phyloP scores from a whole-genome alignment of 2,113 vertebrate genomes.

The Polyodon spathula region DNA sequence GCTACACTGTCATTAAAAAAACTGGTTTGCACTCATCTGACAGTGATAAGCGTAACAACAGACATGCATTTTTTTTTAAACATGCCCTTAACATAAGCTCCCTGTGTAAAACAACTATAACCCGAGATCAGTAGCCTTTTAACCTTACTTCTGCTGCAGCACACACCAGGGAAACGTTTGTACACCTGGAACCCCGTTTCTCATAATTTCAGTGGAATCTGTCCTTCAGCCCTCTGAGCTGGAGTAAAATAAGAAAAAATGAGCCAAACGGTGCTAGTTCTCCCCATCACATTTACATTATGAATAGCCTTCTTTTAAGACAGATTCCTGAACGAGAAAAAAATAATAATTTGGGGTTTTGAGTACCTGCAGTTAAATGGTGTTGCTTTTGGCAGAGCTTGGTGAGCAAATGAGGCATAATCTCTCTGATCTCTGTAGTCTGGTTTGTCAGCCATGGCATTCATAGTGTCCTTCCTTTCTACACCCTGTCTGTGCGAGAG shows the following conservation, averaged over 20 bases:
- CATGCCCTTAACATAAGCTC: too few relatives aligned
- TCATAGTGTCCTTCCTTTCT: constrained; percentile 62
- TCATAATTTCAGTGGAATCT: not conserved
- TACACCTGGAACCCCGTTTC: too few relatives aligned
- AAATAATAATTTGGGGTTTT: constrained; percentile 48
- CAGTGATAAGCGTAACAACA: too few relatives aligned
- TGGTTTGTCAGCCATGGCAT: constrained; percentile 59
- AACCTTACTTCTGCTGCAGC: too few relatives aligned
- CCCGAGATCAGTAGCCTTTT: too few relatives aligned
- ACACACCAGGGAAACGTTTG: too few relatives aligned
- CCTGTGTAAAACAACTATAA: too few relatives aligned
- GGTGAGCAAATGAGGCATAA: constrained; percentile 63
- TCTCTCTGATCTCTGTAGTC: constrained; percentile 62
- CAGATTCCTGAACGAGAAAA: constrained; percentile 34
- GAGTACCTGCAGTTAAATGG: constrained; percentile 70
- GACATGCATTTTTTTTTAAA: too few relatives aligned
- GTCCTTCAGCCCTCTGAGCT: not conserved
- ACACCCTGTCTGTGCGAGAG: constrained; percentile 54
- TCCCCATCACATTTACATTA: constrained; percentile 42
- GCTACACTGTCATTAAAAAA: too few relatives aligned
- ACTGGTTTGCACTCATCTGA: too few relatives aligned
- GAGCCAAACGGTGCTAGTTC: constrained; percentile 39
- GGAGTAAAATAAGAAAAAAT: not conserved
- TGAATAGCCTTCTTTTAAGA: constrained; percentile 52
- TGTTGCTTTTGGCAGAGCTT: constrained; percentile 67